A percentile compares a stretch with the other conserved stretches of the same genome.
phyloP scores from a whole-genome alignment of 2,888 invertebrate genomes.

The Cetonia aurata region DNA sequence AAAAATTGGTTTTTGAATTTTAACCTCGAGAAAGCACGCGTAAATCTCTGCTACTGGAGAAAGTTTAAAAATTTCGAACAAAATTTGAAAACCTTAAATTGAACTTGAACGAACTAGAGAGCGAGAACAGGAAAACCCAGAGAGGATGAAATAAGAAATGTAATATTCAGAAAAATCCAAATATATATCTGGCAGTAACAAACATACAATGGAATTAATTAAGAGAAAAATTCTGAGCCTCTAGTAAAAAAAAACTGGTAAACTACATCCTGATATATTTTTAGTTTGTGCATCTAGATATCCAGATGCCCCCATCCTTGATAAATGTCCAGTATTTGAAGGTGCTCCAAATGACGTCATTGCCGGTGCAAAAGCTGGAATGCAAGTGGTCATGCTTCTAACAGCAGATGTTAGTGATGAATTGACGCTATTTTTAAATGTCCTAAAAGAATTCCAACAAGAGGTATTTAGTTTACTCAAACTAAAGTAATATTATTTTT shows the following conservation, averaged over 20 bases:
- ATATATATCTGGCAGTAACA: too few species aligned
- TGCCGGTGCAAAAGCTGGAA: constrained; percentile 72
- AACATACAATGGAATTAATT: too few species aligned
- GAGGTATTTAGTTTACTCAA: constrained; percentile 72
- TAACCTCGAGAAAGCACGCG: too few species aligned
- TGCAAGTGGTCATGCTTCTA: constrained; percentile 74
- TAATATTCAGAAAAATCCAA: too few species aligned
- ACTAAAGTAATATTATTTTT: constrained; percentile 6
- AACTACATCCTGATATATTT: constrained; percentile 80
- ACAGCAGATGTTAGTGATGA: constrained; percentile 64
- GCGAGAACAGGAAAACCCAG: too few species aligned
- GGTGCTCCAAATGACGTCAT: constrained; percentile 76
- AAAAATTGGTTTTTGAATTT: too few species aligned
- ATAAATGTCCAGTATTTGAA: constrained; percentile 73
- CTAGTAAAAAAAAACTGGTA: constrained; percentile 77
- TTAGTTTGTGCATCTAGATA: constrained; percentile 74
- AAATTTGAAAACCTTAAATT: too few species aligned
- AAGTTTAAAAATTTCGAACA: too few species aligned
- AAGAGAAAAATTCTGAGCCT: constrained; percentile 72
- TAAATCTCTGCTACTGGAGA: too few species aligned
- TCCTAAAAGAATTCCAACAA: constrained; percentile 73
- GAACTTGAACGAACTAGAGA: constrained; percentile 56
- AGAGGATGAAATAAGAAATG: too few species aligned
- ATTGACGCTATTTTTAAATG: constrained; percentile 68
- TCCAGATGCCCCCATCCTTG: constrained; percentile 67